Conservation (phyloP, 1,140 invertebrate species). For the Calliopsis andreniformis region DNA sequence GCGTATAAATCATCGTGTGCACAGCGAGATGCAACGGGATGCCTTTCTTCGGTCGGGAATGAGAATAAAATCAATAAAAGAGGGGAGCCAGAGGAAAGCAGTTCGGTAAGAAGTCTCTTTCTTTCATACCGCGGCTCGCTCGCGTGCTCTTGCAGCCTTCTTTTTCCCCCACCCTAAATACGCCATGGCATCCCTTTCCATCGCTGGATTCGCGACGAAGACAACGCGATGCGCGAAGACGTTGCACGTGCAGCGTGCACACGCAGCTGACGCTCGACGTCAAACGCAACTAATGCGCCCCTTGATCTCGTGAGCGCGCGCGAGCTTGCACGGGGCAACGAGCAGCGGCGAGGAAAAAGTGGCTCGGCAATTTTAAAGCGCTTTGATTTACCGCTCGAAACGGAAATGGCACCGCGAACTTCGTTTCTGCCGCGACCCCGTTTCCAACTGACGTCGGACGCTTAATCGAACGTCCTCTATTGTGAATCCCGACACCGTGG, state of each 20-base stretch:
- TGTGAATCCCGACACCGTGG: conserved; percentile 33
- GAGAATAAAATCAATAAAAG: conserved; percentile 38
- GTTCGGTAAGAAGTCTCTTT: conserved; percentile 19
- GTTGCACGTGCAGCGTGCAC: conserved; percentile 62
- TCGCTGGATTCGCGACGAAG: conserved; percentile 33
- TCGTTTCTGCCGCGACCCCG: conserved; percentile 39
- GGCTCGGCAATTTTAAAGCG: conserved; percentile 52
- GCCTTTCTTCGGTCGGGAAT: conserved; percentile 44
- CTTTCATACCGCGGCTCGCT: neutral
- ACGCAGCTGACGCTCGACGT: conserved; percentile 77
- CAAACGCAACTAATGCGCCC: conserved; percentile 78
- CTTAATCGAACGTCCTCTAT: conserved; percentile 41
- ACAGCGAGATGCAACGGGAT: conserved; percentile 35
- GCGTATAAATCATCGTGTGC: conserved; percentile 53
- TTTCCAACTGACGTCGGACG: conserved; percentile 25
- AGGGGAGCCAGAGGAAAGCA: neutral
- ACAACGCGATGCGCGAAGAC: conserved; percentile 32
- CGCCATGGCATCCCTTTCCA: neutral
- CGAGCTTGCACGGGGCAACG: conserved; percentile 16
- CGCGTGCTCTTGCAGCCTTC: neutral
- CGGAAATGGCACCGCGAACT: conserved; percentile 55
- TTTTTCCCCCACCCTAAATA: neutral
- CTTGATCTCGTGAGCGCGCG: conserved; percentile 68
- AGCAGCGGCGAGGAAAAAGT: neutral
- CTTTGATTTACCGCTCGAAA: conserved; percentile 64